Base-by-base conservation (phyloP, 2,888 invertebrate genomes). In the Dynastes tityus region DNA sequence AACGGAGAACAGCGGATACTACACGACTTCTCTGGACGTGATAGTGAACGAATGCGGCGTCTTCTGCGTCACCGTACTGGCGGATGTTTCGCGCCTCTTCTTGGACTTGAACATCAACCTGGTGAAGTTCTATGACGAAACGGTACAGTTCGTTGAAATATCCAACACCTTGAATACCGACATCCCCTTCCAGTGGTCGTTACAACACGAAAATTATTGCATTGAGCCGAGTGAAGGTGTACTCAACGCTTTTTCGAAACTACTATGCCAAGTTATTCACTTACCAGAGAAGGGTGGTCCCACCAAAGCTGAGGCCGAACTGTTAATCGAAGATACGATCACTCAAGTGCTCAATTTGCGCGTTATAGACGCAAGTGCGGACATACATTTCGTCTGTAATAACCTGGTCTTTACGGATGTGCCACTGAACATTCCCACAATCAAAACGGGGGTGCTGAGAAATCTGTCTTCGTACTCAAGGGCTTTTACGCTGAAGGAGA, bases 11-110 rank as follows among this genome's bases (percentile, higher is more conserved):
- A 61, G 61, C 65, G 74, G 74, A 8, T 61, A 58, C 45, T 63
- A 74, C 32, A 61, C 61, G n/a, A 61, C 74, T 1, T 27, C 16
- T 29, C 16, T 74, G 6, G 40, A 61, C 51, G 29, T 74, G 29
- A 45, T 74, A 22, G 45, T 74, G 16, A 74, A 74, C 37, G 74
- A 74, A 13, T 61, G 74, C 45, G 45, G 37, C 6, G 61, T 74
- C 37, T 74, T 74, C 27, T 9, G 11, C 8, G 74, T 74, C 40
- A 16, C n/a, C 6, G 13, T 74, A n/a, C 9, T 61, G 13, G 74
- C 74, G 3, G 74, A 74, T 16, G 58, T 74, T 6, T 11, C n/a
- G 9, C 61, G 13, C 11, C 27, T 11, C 40, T 63, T 37, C 22
- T 40, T 74, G 4, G n/a, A 58, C 13, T 8, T 74, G 5, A 27